Conservation (phyloP, 2,113 vertebrate species). For the Sus scrofa region DNA sequence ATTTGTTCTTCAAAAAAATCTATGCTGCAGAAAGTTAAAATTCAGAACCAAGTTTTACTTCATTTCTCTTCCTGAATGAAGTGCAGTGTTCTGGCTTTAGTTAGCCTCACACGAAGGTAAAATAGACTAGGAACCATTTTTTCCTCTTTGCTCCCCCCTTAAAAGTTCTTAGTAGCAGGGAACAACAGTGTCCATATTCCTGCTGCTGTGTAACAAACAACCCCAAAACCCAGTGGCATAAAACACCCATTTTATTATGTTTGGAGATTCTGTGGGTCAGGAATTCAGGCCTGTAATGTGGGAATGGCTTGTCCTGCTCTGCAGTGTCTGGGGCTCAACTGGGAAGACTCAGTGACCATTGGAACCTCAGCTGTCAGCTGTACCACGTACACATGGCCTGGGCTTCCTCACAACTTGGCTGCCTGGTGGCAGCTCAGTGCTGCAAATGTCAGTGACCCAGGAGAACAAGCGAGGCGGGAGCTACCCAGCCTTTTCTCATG, state of each 20-base stretch:
- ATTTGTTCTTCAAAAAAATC: conserved; percentile 18
- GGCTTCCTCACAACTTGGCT: background rate
- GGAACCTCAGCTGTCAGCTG: background rate
- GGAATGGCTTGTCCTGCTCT: background rate
- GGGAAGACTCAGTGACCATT: background rate
- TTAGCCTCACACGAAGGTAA: background rate
- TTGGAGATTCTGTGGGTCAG: background rate
- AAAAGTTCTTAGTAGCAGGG: background rate
- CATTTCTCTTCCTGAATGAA: conserved; percentile 38
- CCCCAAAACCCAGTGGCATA: too few species aligned
- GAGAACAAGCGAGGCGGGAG: background rate
- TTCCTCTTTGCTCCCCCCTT: background rate
- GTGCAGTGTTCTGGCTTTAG: background rate
- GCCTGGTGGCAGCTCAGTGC: background rate
- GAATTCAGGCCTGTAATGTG: background rate
- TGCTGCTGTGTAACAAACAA: background rate
- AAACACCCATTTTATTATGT: background rate
- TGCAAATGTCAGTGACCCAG: background rate
- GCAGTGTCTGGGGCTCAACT: background rate
- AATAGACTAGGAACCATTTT: background rate
- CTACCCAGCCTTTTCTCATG: background rate
- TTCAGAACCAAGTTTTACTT: conserved; percentile 45
- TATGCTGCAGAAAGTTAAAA: conserved; percentile 23
- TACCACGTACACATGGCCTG: background rate
- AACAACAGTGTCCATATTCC: background rate